Evolutionary conservation across 2,113 vertebrate species (phyloP), one percentile per base, ranked within the genome.

Genomic region (Epinephelus cyanopodus): DNA sequence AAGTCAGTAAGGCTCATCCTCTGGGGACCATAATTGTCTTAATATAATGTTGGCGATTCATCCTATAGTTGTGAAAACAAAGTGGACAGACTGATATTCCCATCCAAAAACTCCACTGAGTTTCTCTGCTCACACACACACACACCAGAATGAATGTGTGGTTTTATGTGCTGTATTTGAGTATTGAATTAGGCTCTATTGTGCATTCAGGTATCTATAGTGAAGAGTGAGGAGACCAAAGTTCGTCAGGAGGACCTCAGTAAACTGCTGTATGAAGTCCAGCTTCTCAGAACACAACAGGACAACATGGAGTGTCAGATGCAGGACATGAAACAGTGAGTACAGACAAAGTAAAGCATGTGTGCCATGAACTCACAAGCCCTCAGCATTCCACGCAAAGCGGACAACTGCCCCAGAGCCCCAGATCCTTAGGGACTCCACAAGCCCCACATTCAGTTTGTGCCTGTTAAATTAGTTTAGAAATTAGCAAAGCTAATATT

Each of bases 321-420:
- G 90, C 93, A 94, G 67, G 93, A 94, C 88, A 94, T 94, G 93
- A 94, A 94, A 77, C 93, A 94, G 93, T 94, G 73, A 93, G 93
- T 92, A 25, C 1, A 67, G 9, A 27, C 1, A 61, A 11, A 13
- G 18, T 61, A 45, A 11, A 45, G 11, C 42, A 3, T 77, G 19
- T 65, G 50, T 53, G 33, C 15, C 13, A 17, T 17, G 7, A 45
- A 23, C 10, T 18, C 15, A 52, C 21, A 56, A n/a, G 12, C 2
- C 39, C 23, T 18, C 6, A 33, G 3, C 15, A 23, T 11, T 23
- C n/a, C 37, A n/a, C 19, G 6, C 45, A 23, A 21, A 47, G 23
- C 1, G 10, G 12, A 19, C 12, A 68, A 33, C 67, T 53, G 25
- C 3, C 17, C 13, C 12, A 0, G 27, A 3, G 14, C 29, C 42